phyloP scores from a whole-genome alignment of 2,797 vertebrate species.

The Mastacembelus armatus region DNA sequence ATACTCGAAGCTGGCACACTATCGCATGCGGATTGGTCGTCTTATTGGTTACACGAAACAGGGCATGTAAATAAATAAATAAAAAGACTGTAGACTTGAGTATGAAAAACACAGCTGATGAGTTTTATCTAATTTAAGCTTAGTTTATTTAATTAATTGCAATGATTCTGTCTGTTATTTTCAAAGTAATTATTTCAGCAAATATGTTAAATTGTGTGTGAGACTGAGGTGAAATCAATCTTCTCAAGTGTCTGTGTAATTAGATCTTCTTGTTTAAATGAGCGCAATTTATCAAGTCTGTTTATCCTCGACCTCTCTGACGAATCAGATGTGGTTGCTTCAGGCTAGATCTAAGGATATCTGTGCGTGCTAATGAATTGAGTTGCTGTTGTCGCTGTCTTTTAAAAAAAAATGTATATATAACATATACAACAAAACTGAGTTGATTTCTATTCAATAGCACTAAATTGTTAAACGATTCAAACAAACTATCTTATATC shows the following conservation, averaged over 20 bases:
- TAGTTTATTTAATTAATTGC: constrained; percentile 21
- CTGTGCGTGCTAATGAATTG: neutral
- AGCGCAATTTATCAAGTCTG: constrained; percentile 54
- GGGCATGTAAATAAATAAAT: constrained; percentile 21
- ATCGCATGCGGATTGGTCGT: constrained; percentile 19
- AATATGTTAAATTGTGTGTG: constrained; percentile 43
- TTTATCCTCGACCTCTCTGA: constrained; percentile 49
- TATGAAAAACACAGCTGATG: constrained; percentile 10
- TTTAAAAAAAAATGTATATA: too few relatives aligned
- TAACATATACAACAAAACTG: too few relatives aligned
- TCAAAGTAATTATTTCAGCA: constrained; percentile 25
- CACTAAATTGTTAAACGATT: too few relatives aligned
- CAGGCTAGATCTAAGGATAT: constrained; percentile 12
- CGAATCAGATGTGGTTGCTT: constrained; percentile 42
- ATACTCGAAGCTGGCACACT: constrained; percentile 29
- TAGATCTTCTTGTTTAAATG: constrained; percentile 48
- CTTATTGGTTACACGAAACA: constrained; percentile 28
- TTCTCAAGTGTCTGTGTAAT: constrained; percentile 49
- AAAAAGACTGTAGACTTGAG: constrained; percentile 7
- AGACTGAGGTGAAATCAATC: constrained; percentile 38
- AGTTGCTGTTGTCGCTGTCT: neutral
- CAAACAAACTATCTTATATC: too few relatives aligned
- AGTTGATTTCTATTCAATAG: too few relatives aligned
- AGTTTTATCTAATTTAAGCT: constrained; percentile 12
- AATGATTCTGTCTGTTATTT: constrained; percentile 22